Base-by-base conservation (phyloP, 2,113 vertebrate genomes). In the Sinocyclocheilus maitianheensis region DNA sequence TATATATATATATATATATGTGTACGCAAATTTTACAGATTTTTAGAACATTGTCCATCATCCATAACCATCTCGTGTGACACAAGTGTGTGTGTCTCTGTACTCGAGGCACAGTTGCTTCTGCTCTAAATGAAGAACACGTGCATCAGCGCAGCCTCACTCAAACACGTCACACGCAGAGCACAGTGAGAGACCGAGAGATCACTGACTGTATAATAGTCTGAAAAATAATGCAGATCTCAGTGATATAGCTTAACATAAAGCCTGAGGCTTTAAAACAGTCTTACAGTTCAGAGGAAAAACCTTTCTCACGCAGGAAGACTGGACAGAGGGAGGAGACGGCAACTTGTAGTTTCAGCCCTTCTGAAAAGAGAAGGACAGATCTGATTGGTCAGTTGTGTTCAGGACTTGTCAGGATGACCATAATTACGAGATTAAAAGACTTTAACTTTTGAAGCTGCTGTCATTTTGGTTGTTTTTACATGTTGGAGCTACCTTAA, bases 311-410 rank as follows among this genome's bases (percentile, higher is more conserved):
- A 72, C 10, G 5, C 37, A 43, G 37, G 20, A 43, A 72, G 37
- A 72, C 69, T 18, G 24, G 30, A 18, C 30, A 40, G 34, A 43
- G 3, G 67, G 34, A 22, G 34, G 34, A 40, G 69, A 40, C 4
- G 30, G 18, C 9, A 72, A 20, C 4, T 34, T 34, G 6, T 69
- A 34, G 34, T 69, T 69, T 18, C 18, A 1, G 65, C 16, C 16
- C 30, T 72, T 72, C 9, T 43, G 18, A 40, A 40, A 63, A 13
- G 4, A 26, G 12, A 22, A 40, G 16, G 1, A 3, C 69, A 5
- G 20, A 43, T 72, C 18, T 74, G 71, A 43, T 74, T 74, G 71
- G 71, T 74, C 71, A 74, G 20, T 43, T 74, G 69, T 22, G 37
- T 72, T 72, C 37, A 12, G 18, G 34, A 40, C 69, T 72, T 34